Conservation (phyloP, 2,113 vertebrate species). For the Acanthisitta chloris region DNA sequence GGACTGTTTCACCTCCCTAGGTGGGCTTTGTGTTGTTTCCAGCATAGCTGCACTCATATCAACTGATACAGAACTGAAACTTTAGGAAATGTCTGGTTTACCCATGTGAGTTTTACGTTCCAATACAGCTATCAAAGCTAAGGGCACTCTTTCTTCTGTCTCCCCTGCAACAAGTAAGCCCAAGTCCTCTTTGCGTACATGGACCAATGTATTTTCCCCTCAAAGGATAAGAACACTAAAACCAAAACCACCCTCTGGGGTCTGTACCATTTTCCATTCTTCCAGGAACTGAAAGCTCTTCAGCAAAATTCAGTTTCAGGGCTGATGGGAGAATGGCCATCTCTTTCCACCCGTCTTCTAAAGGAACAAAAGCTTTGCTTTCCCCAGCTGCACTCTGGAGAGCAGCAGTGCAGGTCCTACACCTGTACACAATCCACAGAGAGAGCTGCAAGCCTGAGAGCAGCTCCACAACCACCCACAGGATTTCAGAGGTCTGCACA, state of each 20-base stretch:
- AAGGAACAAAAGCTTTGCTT: neutral
- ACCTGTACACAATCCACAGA: accelerated
- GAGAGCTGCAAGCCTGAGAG: neutral
- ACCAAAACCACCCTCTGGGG: neutral
- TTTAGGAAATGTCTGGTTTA: neutral
- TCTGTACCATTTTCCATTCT: neutral
- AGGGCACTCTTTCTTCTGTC: neutral
- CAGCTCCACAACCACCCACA: neutral
- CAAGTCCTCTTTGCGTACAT: accelerated
- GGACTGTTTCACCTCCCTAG: neutral
- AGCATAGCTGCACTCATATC: neutral
- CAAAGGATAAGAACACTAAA: neutral
- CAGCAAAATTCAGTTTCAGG: neutral
- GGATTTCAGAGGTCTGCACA: neutral
- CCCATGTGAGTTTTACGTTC: neutral
- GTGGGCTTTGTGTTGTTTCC: neutral
- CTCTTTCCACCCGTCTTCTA: neutral
- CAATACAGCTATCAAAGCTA: neutral
- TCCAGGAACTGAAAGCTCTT: neutral
- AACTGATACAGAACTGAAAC: neutral
- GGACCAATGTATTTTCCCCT: neutral
- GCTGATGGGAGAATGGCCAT: neutral
- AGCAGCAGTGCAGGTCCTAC: neutral
- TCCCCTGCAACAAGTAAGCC: neutral
- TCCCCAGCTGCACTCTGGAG: neutral